Evolutionary conservation across 37 sponge, comb jelly and placozoan species (phyloP).

Genomic region (Bolinopsis microptera): DNA sequence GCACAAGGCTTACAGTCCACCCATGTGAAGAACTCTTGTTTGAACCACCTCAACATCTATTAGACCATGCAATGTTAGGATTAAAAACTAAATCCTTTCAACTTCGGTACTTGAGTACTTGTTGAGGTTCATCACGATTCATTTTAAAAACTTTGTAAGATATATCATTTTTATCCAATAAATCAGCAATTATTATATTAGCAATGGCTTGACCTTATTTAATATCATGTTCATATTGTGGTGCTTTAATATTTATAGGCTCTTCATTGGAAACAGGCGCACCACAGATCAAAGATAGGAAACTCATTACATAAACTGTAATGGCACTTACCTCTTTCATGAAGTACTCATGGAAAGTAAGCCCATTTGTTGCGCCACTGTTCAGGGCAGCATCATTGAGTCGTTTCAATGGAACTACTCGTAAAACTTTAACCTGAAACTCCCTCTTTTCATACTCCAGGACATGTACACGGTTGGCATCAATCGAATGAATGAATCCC

Average conservation of each 20-base stretch:
- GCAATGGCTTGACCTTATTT: no score
- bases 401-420: not conserved
- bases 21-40: constrained; percentile 55
- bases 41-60: constrained; percentile 41
- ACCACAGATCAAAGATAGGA: no score
- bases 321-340: constrained; percentile 34
- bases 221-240: no score
- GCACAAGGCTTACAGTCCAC: constrained; percentile 53
- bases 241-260: no score
- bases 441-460: not conserved
- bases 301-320: no score
- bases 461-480: not conserved
- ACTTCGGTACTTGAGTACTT: no score
- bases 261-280: no score
- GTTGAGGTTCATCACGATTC: no score
- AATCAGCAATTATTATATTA: no score
- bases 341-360: constrained; percentile 51
- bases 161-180: no score
- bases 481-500: not conserved
- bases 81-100: no score
- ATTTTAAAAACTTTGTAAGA: no score
- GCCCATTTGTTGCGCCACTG: not conserved
- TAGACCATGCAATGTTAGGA: not conserved
- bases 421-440: not conserved
- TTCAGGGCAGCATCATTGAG: not conserved